These are phyloP conservation scores for Camponotus fellah DNA, from an alignment of 2,888 invertebrate species.

Conservation along the genomic window DNA sequence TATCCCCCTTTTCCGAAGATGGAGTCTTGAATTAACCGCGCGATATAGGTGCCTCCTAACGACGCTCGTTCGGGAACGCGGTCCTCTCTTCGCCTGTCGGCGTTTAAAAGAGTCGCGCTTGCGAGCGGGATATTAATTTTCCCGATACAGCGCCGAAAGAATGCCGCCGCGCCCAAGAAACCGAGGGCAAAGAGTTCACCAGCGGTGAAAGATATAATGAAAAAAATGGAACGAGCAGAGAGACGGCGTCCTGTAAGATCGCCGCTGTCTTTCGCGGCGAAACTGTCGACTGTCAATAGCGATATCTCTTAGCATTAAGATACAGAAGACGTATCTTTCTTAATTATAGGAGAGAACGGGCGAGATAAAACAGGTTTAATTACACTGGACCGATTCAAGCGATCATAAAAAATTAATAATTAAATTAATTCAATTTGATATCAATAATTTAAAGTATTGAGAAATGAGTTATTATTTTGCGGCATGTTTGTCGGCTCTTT, in stretches of 20 bases:
- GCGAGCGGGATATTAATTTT: slow-evolving; percentile 62
- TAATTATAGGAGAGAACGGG: background rate
- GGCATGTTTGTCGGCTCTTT: background rate
- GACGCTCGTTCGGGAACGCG: slow-evolving; percentile 13
- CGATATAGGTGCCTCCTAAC: background rate
- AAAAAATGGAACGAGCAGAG: slow-evolving; percentile 49
- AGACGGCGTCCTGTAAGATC: background rate
- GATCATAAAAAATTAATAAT: background rate
- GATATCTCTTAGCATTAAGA: background rate
- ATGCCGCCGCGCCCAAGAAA: slow-evolving; percentile 14
- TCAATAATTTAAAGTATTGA: background rate
- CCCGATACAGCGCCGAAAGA: slow-evolving; percentile 47
- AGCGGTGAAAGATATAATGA: slow-evolving; percentile 53
- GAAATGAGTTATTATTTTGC: background rate
- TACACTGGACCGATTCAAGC: background rate
- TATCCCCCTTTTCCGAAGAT: slow-evolving; percentile 29
- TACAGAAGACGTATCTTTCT: background rate
- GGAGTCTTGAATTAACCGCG: slow-evolving; percentile 60
- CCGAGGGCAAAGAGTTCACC: slow-evolving; percentile 6
- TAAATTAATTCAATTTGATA: too few species aligned
- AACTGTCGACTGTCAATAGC: background rate
- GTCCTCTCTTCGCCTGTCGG: slow-evolving; percentile 2
- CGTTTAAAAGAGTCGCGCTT: slow-evolving; percentile 42
- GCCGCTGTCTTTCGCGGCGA: slow-evolving; percentile 3
- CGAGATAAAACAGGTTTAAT: background rate